Evolutionary conservation across 2,797 vertebrate species (phyloP).

Genomic region (Apogon talboti): DNA sequence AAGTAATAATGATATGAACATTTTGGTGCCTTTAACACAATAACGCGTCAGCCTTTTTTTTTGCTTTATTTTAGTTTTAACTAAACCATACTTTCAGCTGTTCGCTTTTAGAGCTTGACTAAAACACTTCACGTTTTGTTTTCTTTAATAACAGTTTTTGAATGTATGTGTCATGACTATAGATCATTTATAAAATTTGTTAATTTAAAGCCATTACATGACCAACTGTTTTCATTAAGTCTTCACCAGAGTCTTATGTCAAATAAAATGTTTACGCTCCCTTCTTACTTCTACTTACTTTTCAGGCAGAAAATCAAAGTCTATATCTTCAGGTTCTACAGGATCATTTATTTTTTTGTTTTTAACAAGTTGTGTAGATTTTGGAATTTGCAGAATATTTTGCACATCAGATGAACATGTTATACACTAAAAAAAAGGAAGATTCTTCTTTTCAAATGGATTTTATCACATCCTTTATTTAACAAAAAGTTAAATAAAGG

Average conservation of each 20-base stretch:
- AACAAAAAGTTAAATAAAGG: too few species aligned
- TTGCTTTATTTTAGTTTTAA: slow-evolving; percentile 1
- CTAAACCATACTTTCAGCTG: neutral
- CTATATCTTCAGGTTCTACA: neutral
- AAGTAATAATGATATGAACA: slow-evolving; percentile 25
- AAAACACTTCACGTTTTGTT: slow-evolving; percentile 9
- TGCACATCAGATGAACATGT: too few species aligned
- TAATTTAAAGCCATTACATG: slow-evolving; percentile 60
- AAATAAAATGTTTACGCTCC: slow-evolving; percentile 66
- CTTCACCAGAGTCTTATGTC: slow-evolving; percentile 62
- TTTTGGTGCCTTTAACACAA: slow-evolving; percentile 64
- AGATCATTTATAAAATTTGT: slow-evolving; percentile 30
- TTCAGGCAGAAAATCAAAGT: neutral
- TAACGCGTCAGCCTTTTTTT: slow-evolving; percentile 32
- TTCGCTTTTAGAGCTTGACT: neutral
- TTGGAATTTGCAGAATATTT: too few species aligned
- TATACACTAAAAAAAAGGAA: too few species aligned
- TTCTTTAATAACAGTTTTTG: slow-evolving; percentile 11
- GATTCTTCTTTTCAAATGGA: too few species aligned
- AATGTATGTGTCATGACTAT: slow-evolving; percentile 28
- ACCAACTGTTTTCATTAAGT: slow-evolving; percentile 60
- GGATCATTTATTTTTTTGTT: too few species aligned
- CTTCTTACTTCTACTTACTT: neutral
- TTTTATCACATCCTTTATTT: too few species aligned
- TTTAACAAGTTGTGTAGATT: too few species aligned